Percentiles rank a stretch among this genome's conserved stretches.
Conservation (phyloP, 2,888 invertebrate genomes). For the Leptinotarsa juncta region DNA sequence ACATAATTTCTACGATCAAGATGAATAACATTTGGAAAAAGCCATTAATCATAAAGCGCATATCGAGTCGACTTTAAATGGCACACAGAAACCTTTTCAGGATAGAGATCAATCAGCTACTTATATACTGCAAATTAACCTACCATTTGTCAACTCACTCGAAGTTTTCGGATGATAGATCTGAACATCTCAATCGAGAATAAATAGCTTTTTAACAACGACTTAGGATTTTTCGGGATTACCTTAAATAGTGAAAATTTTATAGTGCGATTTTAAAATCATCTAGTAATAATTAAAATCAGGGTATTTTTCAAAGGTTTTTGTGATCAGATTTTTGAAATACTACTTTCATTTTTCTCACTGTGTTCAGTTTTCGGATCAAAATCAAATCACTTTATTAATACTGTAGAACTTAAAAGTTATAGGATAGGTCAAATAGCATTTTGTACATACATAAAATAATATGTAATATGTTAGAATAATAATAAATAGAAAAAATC, state of each 20-base stretch:
- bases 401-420: no score
- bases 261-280: background rate
- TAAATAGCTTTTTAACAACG: constrained; percentile 23
- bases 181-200: constrained; percentile 43
- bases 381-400: no score
- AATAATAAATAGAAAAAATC: no score
- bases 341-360: no score
- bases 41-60: constrained; percentile 52
- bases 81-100: constrained; percentile 49
- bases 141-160: constrained; percentile 43
- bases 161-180: constrained; percentile 23
- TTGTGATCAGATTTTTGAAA: no score
- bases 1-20: constrained; percentile 48
- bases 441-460: no score
- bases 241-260: background rate
- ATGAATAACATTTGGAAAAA: constrained; percentile 49
- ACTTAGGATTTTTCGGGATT: background rate
- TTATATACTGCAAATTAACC: constrained; percentile 45
- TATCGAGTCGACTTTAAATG: constrained; percentile 51
- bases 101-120: constrained; percentile 49
- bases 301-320: no score
- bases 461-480: no score
- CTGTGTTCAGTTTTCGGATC: no score
- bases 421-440: no score
- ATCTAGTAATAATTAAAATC: no score